Evolutionary conservation across 2,113 vertebrate genomes (phyloP).

Genomic region (Forbesichthys papilliferus): DNA sequence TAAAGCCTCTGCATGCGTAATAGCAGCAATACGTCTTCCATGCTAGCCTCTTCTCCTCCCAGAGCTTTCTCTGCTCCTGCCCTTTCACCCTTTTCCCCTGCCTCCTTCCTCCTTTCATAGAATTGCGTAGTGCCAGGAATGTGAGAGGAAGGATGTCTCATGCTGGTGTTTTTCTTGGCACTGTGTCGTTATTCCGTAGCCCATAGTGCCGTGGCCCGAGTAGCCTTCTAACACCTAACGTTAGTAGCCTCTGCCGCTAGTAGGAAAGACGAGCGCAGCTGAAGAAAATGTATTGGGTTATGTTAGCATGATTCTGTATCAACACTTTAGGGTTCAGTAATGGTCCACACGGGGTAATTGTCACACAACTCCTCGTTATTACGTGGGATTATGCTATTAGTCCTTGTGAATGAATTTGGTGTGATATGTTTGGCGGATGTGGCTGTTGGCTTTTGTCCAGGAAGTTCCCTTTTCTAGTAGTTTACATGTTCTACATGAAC

Average conservation of each 20-base stretch:
- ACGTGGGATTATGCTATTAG: too few species aligned
- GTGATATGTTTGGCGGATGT: too few species aligned
- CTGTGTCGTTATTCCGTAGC: constrained; percentile 50
- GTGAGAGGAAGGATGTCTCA: constrained; percentile 72
- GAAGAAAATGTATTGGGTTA: not conserved
- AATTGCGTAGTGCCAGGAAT: constrained; percentile 65
- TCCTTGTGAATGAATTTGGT: too few species aligned
- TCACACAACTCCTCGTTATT: too few species aligned
- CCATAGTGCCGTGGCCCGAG: constrained; percentile 37
- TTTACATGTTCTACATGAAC: too few species aligned
- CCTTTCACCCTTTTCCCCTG: constrained; percentile 23
- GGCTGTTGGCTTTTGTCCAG: too few species aligned
- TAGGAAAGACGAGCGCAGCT: constrained; percentile 24
- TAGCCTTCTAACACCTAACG: constrained; percentile 37
- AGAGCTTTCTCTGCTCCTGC: constrained; percentile 32
- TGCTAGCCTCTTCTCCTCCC: constrained; percentile 5
- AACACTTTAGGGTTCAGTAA: constrained; percentile 1
- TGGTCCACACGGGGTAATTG: not conserved
- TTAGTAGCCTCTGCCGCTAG: constrained; percentile 30
- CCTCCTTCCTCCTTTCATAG: constrained; percentile 58
- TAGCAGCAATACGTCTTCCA: constrained; percentile 1
- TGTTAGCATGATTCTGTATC: constrained; percentile 3
- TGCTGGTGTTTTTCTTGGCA: constrained; percentile 65
- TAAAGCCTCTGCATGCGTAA: constrained; percentile 5
- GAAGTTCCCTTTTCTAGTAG: too few species aligned